Percentiles rank a stretch among this genome's conserved stretches.
Conservation (phyloP, 2,113 vertebrate species). For the Hyla sarda region DNA sequence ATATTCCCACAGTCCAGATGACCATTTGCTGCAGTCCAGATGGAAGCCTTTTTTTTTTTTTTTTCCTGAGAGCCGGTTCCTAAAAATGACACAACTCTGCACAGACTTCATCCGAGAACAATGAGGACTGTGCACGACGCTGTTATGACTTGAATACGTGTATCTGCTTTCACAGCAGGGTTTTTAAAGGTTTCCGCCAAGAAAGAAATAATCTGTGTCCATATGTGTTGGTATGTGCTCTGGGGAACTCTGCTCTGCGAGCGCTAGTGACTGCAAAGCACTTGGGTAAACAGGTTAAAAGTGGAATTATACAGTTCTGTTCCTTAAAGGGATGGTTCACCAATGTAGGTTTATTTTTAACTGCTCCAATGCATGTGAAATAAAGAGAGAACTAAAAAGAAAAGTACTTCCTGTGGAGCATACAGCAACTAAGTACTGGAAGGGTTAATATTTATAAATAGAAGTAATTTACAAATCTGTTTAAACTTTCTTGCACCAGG, state of each 20-base stretch:
- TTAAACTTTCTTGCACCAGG: too few species aligned
- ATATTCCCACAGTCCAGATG: slow-evolving; percentile 45
- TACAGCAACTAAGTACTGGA: too few species aligned
- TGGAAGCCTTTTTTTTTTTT: slow-evolving; percentile 31
- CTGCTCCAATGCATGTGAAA: too few species aligned
- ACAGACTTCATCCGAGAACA: slow-evolving; percentile 6
- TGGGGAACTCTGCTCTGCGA: not conserved
- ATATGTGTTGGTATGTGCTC: slow-evolving; percentile 6
- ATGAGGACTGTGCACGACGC: slow-evolving; percentile 22
- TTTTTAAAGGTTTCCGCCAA: slow-evolving; percentile 31
- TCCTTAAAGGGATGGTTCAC: not conserved
- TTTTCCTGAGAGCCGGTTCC: slow-evolving; percentile 25
- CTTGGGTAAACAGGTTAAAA: not conserved
- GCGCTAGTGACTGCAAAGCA: not conserved
- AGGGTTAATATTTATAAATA: too few species aligned
- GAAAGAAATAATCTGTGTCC: slow-evolving; percentile 28
- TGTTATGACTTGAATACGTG: not conserved
- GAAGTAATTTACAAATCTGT: too few species aligned
- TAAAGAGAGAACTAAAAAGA: too few species aligned
- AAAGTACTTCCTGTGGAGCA: too few species aligned
- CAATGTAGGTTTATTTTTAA: too few species aligned
- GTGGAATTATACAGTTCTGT: not conserved
- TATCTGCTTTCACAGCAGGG: slow-evolving; percentile 34
- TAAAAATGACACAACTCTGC: not conserved
- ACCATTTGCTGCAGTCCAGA: slow-evolving; percentile 42